A percentile compares a stretch with the other conserved stretches of the same genome.
Conservation (phyloP, 37 sponge, comb jelly and placozoan species). For the Halisarca cf. caerulea region DNA sequence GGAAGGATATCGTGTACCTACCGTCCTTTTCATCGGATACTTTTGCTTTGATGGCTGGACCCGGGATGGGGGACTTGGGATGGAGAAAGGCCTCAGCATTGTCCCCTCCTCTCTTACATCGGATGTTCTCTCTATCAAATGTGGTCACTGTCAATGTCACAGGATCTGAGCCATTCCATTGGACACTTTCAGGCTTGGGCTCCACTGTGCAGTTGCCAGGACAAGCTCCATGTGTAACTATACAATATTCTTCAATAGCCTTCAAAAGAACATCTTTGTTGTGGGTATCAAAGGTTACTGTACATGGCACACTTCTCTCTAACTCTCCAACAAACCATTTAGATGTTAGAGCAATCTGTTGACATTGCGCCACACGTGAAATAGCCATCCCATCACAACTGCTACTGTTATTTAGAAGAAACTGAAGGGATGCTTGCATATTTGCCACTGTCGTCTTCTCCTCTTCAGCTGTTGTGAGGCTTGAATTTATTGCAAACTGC, state of each 20-base stretch:
- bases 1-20: background rate
- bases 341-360: background rate
- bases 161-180: background rate
- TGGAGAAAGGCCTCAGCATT: background rate
- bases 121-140: background rate
- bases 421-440: no score
- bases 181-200: background rate
- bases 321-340: background rate
- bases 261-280: background rate
- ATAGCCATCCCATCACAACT: no score
- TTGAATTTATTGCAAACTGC: background rate
- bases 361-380: no score
- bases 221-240: background rate
- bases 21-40: background rate
- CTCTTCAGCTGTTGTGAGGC: no score
- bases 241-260: background rate
- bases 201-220: background rate
- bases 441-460: no score
- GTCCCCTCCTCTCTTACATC: background rate
- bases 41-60: constrained; percentile 2
- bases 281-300: background rate
- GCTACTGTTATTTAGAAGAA: no score
- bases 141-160: background rate
- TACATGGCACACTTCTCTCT: background rate
- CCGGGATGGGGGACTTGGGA: background rate